phyloP scores from a whole-genome alignment of 30 jellyfish, hydroid and myxozoan genomes.

The Aurelia coerulea region DNA sequence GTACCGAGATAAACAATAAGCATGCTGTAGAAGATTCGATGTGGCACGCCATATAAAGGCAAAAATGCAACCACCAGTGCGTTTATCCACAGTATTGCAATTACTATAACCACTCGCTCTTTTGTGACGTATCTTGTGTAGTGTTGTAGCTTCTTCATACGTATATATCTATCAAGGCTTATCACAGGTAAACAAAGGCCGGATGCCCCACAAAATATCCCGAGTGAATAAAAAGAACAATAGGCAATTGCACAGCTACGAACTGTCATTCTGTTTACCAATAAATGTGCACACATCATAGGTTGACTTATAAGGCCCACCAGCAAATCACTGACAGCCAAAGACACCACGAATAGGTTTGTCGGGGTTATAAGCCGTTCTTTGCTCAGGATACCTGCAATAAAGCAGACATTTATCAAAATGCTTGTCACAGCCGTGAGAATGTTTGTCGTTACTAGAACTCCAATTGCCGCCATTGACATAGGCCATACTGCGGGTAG shows the following conservation, averaged over 20 bases:
- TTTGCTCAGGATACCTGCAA: conserved; percentile 25
- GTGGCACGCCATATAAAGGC: conserved; percentile 38
- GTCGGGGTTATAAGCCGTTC: conserved; percentile 28
- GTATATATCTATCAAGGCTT: background rate
- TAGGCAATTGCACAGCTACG: conserved; percentile 22
- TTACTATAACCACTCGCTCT: conserved; percentile 3
- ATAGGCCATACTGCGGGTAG: conserved; percentile 18
- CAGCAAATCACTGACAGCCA: conserved; percentile 17
- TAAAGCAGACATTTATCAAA: conserved; percentile 7
- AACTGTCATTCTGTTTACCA: conserved; percentile 4
- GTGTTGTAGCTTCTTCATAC: conserved; percentile 14
- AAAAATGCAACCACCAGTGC: conserved; percentile 9
- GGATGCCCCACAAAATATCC: background rate
- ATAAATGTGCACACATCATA: background rate
- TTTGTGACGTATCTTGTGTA: conserved; percentile 26
- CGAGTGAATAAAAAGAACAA: conserved; percentile 5
- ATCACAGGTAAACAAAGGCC: conserved; percentile 20
- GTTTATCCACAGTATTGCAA: conserved; percentile 9
- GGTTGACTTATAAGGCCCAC: background rate
- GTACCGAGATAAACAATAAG: conserved; percentile 1
- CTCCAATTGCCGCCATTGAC: background rate
- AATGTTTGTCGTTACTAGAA: background rate
- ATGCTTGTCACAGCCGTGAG: conserved; percentile 8
- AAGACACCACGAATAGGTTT: conserved; percentile 24
- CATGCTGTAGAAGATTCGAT: background rate